phyloP scores from a whole-genome alignment of 2,888 invertebrate species.

The Cerastis rubricosa region DNA sequence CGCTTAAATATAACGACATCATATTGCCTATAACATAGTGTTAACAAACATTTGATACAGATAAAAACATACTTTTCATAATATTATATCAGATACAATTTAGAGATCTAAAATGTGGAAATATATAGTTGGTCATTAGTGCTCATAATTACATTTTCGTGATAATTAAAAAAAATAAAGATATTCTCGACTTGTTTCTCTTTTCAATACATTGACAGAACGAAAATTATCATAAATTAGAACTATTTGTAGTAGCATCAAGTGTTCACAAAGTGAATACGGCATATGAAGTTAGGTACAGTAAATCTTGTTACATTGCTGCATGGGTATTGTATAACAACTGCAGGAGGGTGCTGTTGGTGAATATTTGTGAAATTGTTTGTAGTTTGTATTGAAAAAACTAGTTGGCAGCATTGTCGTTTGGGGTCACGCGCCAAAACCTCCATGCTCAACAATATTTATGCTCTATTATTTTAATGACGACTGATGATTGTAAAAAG shows the following conservation, averaged over 20 bases:
- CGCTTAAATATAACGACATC: conserved; percentile 62
- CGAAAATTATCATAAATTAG: not conserved
- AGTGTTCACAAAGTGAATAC: not conserved
- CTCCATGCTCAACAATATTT: not conserved
- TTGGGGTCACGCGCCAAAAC: not conserved
- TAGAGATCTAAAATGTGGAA: conserved; percentile 7
- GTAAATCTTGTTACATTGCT: not conserved
- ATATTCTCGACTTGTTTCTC: not conserved
- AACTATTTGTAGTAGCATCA: conserved; percentile 4
- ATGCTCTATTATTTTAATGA: too few relatives aligned
- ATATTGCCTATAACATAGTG: conserved; percentile 47
- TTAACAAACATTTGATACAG: conserved; percentile 21
- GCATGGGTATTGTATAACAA: not conserved
- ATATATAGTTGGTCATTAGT: not conserved
- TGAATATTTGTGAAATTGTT: not conserved
- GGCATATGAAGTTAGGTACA: not conserved
- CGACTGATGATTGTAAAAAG: not conserved
- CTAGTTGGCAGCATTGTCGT: too few relatives aligned
- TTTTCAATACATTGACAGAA: not conserved
- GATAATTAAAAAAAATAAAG: not conserved
- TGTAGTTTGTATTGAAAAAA: not conserved
- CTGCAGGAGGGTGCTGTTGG: not conserved
- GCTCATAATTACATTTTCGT: not conserved
- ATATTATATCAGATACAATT: conserved; percentile 8
- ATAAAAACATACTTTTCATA: conserved; percentile 7